Evolutionary conservation across 2,888 invertebrate species (phyloP).

Genomic region (Fragum whitleyi): DNA sequence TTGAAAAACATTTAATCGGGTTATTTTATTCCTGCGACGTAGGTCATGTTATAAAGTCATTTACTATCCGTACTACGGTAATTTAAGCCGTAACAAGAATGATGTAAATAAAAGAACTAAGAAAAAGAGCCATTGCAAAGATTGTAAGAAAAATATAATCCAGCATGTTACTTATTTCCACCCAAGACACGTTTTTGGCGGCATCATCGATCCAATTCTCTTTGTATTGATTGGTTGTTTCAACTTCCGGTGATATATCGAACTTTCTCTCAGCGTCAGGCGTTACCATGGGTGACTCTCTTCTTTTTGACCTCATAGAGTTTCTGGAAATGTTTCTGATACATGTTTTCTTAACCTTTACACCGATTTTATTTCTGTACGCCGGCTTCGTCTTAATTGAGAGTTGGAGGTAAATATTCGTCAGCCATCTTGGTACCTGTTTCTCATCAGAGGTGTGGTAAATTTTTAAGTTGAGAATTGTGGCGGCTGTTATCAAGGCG

Average conservation of each 20-base stretch:
- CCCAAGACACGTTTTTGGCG: not conserved
- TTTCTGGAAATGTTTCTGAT: not conserved
- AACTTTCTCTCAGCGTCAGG: not conserved
- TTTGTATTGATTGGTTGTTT: not conserved
- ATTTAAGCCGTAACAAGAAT: constrained; percentile 2
- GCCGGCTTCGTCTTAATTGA: not conserved
- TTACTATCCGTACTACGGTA: no score
- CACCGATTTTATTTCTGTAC: not conserved
- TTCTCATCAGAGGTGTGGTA: constrained; percentile 55
- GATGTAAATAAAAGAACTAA: not conserved
- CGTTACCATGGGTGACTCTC: not conserved
- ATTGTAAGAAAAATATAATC: not conserved
- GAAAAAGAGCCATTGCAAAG: not conserved
- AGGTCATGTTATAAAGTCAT: no score
- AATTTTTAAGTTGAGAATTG: constrained; percentile 52
- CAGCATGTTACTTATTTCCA: not conserved
- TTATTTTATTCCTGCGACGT: no score
- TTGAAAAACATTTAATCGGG: no score
- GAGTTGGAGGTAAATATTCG: not conserved
- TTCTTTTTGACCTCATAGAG: not conserved
- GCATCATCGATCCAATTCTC: not conserved
- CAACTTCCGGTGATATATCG: not conserved
- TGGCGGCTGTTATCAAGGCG: constrained; percentile 55
- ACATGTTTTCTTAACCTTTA: not conserved
- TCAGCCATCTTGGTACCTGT: constrained; percentile 26